These are phyloP conservation scores for Nephrotoma flavescens DNA, from an alignment of 2,888 invertebrate genomes.

Conservation along the genomic window DNA sequence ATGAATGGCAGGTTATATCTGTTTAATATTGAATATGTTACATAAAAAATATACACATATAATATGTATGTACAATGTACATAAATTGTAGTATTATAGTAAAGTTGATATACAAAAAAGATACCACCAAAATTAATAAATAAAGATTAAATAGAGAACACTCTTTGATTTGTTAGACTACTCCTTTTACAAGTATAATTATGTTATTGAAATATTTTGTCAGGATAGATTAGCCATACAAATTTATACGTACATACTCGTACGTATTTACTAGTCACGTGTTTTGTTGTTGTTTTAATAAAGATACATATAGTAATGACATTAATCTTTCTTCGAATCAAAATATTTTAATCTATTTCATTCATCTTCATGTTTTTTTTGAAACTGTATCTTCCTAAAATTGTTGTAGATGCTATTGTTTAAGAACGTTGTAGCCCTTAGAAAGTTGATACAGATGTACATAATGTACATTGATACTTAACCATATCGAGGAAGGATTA, in stretches of 20 bases:
- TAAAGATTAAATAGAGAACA: not conserved
- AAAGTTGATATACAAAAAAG: not conserved
- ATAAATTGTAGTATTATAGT: not conserved
- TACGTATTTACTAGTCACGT: not conserved
- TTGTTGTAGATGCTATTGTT: not conserved
- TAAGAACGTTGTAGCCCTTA: not conserved
- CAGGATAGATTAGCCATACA: not conserved
- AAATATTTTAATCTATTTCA: not conserved
- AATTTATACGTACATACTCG: too few relatives aligned
- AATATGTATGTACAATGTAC: not conserved
- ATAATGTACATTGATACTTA: not conserved
- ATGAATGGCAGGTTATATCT: not conserved
- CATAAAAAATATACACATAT: not conserved
- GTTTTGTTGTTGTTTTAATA: not conserved
- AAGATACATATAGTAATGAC: not conserved
- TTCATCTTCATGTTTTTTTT: not conserved
- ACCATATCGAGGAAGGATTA: not conserved
- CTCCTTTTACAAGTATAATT: not conserved
- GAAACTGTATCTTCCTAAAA: not conserved
- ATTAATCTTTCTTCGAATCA: not conserved
- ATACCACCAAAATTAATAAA: not conserved
- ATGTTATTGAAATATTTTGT: not conserved
- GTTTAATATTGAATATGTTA: not conserved
- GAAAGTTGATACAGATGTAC: not conserved
- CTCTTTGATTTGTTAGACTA: not conserved